Evolutionary conservation across 2,888 invertebrate species (phyloP).

Genomic region (Temnothorax rugatulus): DNA sequence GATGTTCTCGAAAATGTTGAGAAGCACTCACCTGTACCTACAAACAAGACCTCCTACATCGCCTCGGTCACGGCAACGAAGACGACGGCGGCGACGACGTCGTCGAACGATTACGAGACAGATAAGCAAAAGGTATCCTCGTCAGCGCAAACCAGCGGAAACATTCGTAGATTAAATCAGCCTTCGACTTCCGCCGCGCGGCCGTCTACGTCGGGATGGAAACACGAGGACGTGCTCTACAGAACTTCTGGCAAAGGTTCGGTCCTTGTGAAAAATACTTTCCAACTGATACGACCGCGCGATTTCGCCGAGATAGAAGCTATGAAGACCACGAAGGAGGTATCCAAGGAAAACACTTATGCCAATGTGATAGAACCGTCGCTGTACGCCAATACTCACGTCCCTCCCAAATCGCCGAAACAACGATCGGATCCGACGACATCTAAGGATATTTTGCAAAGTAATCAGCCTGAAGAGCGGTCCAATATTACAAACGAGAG

Average conservation of each 20-base stretch:
- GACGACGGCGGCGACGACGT: conserved; percentile 52
- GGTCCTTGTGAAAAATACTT: conserved; percentile 83
- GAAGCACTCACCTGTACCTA: conserved; percentile 39
- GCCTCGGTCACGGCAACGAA: conserved; percentile 65
- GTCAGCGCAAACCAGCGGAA: conserved; percentile 88
- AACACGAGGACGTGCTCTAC: conserved; percentile 77
- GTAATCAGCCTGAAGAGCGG: background rate
- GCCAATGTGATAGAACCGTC: conserved; percentile 86
- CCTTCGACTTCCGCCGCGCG: conserved; percentile 58
- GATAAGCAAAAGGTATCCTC: conserved; percentile 87
- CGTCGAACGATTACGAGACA: conserved; percentile 72
- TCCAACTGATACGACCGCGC: conserved; percentile 87
- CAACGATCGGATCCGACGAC: conserved; percentile 40
- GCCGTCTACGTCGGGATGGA: conserved; percentile 75
- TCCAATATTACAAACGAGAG: conserved; percentile 7
- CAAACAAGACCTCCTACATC: conserved; percentile 64
- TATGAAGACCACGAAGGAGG: conserved; percentile 72
- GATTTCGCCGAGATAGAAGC: conserved; percentile 88
- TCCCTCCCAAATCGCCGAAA: conserved; percentile 63
- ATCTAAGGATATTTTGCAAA: conserved; percentile 36
- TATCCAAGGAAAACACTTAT: conserved; percentile 84
- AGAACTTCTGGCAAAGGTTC: conserved; percentile 75
- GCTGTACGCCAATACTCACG: conserved; percentile 79
- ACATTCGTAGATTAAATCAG: conserved; percentile 85
- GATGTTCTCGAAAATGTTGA: conserved; percentile 46